Base-by-base conservation (phyloP, 2,888 invertebrate species). In the Herminia tarsipennalis region DNA sequence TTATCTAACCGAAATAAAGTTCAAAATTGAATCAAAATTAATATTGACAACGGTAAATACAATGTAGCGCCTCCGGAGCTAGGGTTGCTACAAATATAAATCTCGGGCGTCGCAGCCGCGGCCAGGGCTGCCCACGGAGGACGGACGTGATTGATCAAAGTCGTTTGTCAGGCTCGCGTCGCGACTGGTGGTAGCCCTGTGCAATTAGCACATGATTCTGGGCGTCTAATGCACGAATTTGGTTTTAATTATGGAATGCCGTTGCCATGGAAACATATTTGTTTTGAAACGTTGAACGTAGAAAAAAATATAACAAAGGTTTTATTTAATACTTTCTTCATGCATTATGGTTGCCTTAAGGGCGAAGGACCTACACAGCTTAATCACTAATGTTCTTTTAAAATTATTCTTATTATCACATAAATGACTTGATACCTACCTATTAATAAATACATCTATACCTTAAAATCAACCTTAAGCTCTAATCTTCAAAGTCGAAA, bases 141-240 rank as follows among this genome's bases (percentile, higher is more conserved):
- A 82, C 85, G 79, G 81, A 62, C 76, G 83, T 89, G 89, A 89
- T 89, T 89, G 88, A 89, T 89, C 88, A 85, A 86, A 87, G 86
- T 87, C 86, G 86, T 88, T 88, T 86, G 88, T 88, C 88, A 88
- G 79, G 81, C 88, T 88, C 88, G 83, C 83, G 83, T 87, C 83
- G 85, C 86, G 83, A 81, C 81, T 75, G 76, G 72, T 76, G 82
- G 76, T 78, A 81, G 81, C 83, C 83, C 82, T 81, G 78, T 67
- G 83, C 83, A 82, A 87, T 88, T 87, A 86, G 83, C 87, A 88
- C 85, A 80, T 88, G 85, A 87, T 86, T 86, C 85, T 82, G 77
- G 73, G 69, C 81, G 81, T 81, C 83, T 88, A 88, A 88, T 87
- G 80, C 77, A 69, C 74, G 81, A 87, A 86, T 87, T 85, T 81